Conservation (phyloP, 1,140 invertebrate species). For the Protaetia brevitarsis region DNA sequence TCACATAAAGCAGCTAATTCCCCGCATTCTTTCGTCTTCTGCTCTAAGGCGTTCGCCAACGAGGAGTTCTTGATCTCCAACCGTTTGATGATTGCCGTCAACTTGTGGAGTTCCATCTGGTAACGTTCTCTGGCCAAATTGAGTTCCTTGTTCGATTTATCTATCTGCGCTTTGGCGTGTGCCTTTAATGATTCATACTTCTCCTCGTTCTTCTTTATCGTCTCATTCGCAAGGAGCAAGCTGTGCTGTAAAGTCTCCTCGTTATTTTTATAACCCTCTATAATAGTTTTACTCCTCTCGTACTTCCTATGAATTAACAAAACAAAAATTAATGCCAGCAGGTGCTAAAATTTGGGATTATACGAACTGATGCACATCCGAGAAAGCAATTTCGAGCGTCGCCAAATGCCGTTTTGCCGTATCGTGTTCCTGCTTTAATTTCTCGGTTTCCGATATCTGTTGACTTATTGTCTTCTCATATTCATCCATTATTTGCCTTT, state of each 20-base stretch:
- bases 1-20: conserved; percentile 41
- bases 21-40: conserved; percentile 42
- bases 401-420: conserved; percentile 39
- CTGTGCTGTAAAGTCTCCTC: conserved; percentile 55
- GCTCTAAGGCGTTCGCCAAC: conserved; percentile 39
- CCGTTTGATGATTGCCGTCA: conserved; percentile 37
- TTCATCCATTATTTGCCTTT: conserved; percentile 38
- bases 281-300: conserved; percentile 56
- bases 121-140: conserved; percentile 32
- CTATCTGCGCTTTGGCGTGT: conserved; percentile 57
- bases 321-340: conserved; percentile 19
- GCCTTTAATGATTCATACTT: conserved; percentile 54
- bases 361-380: conserved; percentile 39
- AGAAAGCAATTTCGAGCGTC: conserved; percentile 40
- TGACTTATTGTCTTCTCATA: conserved; percentile 40
- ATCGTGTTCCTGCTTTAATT: conserved; percentile 39
- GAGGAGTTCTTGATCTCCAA: conserved; percentile 43
- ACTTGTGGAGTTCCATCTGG: conserved; percentile 34
- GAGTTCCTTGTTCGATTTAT: conserved; percentile 44
- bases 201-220: conserved; percentile 53
- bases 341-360: neutral
- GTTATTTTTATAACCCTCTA: conserved; percentile 58
- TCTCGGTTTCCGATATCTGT: conserved; percentile 35
- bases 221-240: conserved; percentile 53
- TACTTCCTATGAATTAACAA: conserved; percentile 51